Conservation (phyloP, 2,113 vertebrate species). For the Peucedramus taeniatus region DNA sequence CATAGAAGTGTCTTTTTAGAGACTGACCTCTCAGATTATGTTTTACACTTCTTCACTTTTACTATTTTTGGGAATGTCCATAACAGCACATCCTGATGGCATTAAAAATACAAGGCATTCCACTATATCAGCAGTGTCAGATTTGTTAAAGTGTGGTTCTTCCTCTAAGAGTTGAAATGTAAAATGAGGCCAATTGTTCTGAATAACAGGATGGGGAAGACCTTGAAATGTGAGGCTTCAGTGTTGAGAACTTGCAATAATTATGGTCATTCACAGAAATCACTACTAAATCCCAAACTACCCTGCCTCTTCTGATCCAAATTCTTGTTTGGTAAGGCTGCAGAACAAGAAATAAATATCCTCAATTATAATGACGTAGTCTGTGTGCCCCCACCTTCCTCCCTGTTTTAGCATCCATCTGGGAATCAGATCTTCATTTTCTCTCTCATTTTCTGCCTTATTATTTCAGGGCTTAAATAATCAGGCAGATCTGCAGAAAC, state of each 20-base stretch:
- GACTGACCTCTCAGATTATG: not conserved
- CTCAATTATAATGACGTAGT: not conserved
- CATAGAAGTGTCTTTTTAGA: not conserved
- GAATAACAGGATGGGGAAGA: not conserved
- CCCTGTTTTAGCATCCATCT: constrained; percentile 36
- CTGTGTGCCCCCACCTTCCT: not conserved
- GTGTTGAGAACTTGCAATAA: not conserved
- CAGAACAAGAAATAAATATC: constrained; percentile 15
- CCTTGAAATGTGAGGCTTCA: not conserved
- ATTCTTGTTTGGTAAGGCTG: not conserved
- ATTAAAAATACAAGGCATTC: not conserved
- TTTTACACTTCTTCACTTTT: not conserved
- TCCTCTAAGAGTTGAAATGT: not conserved
- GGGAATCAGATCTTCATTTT: constrained; percentile 45
- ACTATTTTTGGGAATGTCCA: not conserved
- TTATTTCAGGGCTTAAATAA: constrained; percentile 28
- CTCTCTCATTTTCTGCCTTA: constrained; percentile 26
- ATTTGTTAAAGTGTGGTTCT: not conserved
- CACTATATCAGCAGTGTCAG: not conserved
- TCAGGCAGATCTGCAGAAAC: constrained; percentile 19
- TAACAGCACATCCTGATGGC: not conserved
- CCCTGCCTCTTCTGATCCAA: not conserved
- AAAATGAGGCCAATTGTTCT: not conserved
- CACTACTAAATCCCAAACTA: not conserved
- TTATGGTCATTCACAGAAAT: not conserved